Conservation (phyloP, 35 echinoderm and acorn worm species). For the Apostichopus californicus region DNA sequence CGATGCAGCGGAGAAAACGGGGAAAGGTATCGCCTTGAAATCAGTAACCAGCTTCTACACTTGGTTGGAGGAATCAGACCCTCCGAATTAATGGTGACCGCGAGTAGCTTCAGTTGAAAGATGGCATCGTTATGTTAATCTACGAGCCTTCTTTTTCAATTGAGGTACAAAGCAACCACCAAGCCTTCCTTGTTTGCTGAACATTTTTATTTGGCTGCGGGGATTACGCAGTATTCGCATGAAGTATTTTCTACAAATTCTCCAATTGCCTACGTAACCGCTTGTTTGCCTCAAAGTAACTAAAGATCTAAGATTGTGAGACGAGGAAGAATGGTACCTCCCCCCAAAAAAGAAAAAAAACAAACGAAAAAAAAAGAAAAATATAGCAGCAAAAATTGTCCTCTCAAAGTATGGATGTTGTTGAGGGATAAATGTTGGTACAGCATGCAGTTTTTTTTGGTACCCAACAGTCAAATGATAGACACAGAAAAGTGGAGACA, state of each 20-base stretch:
- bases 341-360: too few relatives aligned
- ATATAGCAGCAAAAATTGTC: too few relatives aligned
- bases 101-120: background rate
- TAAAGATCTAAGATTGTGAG: too few relatives aligned
- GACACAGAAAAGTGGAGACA: background rate
- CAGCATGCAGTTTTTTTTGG: background rate
- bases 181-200: background rate
- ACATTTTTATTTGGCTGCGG: background rate
- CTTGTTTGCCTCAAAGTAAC: background rate
- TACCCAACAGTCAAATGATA: background rate
- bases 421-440: background rate
- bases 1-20: slow-evolving; percentile 69
- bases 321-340: too few relatives aligned
- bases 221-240: slow-evolving; percentile 29
- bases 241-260: slow-evolving; percentile 36
- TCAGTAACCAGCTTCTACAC: slow-evolving; percentile 95
- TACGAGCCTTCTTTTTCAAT: background rate
- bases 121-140: background rate
- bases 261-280: background rate
- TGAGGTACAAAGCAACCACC: background rate
- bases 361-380: too few relatives aligned
- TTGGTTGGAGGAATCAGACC: slow-evolving; percentile 88
- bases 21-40: slow-evolving; percentile 90
- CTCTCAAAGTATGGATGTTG: background rate
- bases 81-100: slow-evolving; percentile 1